Evolutionary conservation across 2,797 vertebrate species (phyloP).

Genomic region (Pristis pectinata): DNA sequence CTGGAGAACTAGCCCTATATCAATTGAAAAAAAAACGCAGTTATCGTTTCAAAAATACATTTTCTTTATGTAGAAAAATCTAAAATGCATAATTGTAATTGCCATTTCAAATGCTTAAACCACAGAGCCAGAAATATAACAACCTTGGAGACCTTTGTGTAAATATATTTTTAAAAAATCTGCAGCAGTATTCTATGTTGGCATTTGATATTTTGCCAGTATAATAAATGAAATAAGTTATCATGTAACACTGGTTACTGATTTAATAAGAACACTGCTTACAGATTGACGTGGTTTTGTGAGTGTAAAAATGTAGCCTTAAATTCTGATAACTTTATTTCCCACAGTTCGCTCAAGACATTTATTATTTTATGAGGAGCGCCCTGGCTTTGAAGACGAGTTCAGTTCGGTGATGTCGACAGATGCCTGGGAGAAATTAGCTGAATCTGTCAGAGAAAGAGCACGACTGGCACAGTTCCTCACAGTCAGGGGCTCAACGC

Average conservation of each 20-base stretch:
- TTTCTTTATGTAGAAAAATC: neutral
- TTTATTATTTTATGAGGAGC: constrained; percentile 78
- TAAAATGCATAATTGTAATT: neutral
- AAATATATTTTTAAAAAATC: too few relatives aligned
- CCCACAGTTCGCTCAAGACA: constrained; percentile 80
- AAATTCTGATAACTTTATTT: constrained; percentile 12
- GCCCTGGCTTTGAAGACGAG: constrained; percentile 63
- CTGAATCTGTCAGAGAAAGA: constrained; percentile 55
- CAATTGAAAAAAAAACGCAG: neutral
- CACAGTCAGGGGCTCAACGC: constrained; percentile 62
- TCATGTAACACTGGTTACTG: neutral
- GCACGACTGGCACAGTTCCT: constrained; percentile 51
- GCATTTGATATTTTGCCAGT: neutral
- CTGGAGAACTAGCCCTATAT: too few relatives aligned
- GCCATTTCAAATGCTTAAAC: neutral
- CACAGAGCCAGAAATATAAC: neutral
- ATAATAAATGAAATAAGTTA: neutral
- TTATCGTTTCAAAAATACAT: neutral
- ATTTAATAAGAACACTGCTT: neutral
- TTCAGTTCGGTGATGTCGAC: constrained; percentile 66
- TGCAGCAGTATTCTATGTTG: neutral
- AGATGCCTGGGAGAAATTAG: constrained; percentile 62
- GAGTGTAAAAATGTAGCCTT: neutral
- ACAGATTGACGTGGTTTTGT: neutral
- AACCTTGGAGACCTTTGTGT: neutral